phyloP scores from a whole-genome alignment of 2,797 vertebrate genomes.

The Coregonus sp. region DNA sequence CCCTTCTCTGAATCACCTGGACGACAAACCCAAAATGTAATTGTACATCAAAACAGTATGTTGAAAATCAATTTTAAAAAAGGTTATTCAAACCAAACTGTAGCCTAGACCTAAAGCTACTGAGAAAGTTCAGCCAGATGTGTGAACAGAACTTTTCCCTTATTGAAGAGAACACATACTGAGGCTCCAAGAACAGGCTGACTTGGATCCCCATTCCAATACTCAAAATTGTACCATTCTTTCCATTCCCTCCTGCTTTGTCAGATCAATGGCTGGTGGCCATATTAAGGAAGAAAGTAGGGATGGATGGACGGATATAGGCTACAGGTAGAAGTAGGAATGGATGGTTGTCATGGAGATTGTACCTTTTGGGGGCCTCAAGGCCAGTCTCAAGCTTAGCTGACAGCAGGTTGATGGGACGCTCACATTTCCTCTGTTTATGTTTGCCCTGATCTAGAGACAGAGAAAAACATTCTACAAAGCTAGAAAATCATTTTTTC shows the following conservation, averaged over 20 bases:
- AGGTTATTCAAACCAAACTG: not conserved
- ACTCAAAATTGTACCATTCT: not conserved
- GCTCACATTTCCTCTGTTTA: slow-evolving; percentile 82
- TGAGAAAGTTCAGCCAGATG: not conserved
- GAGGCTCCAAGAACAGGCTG: not conserved
- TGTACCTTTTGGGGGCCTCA: slow-evolving; percentile 75
- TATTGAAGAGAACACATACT: not conserved
- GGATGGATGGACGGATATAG: not conserved
- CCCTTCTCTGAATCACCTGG: slow-evolving; percentile 77
- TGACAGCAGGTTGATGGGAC: slow-evolving; percentile 61
- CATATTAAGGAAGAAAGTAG: not conserved
- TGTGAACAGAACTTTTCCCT: not conserved
- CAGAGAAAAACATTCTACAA: slow-evolving; percentile 32
- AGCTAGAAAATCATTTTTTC: not conserved
- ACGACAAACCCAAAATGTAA: slow-evolving; percentile 68
- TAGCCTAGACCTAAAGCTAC: not conserved
- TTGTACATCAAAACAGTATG: slow-evolving; percentile 4
- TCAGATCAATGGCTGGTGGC: not conserved
- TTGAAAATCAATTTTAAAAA: not conserved
- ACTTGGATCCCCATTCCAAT: not conserved
- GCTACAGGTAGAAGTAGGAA: not conserved
- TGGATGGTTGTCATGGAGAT: not conserved
- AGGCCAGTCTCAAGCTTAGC: slow-evolving; percentile 70
- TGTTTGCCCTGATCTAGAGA: slow-evolving; percentile 75
- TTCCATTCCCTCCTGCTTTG: not conserved